Evolutionary conservation across 2,888 invertebrate species (phyloP).

Genomic region (Apotomis capreana): DNA sequence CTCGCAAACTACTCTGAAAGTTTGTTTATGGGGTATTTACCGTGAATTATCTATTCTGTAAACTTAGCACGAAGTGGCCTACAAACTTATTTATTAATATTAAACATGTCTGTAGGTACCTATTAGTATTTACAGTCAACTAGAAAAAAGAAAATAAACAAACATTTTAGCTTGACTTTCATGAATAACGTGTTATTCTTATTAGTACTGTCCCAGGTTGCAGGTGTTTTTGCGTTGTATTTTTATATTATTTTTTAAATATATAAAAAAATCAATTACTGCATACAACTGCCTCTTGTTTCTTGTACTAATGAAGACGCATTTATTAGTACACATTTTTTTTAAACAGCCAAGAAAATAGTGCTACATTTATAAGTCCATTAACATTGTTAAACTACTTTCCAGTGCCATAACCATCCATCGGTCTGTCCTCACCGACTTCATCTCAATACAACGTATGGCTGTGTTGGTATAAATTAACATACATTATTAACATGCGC

Average conservation of each 20-base stretch:
- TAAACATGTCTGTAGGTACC: background rate
- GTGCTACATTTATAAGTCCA: background rate
- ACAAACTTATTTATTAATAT: conserved; percentile 13
- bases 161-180: no score
- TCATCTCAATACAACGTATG: background rate
- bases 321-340: background rate
- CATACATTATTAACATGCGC: conserved; percentile 6
- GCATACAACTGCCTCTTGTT: no score
- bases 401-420: background rate
- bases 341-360: background rate
- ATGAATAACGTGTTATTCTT: no score
- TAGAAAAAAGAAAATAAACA: background rate
- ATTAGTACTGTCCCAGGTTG: no score
- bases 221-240: no score
- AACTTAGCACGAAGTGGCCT: conserved; percentile 11
- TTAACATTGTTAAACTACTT: background rate
- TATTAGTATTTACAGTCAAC: background rate
- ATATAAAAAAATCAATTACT: no score
- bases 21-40: conserved; percentile 27
- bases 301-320: background rate
- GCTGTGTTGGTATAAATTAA: background rate
- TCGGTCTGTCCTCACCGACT: background rate
- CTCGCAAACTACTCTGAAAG: conserved; percentile 5
- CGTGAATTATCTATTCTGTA: conserved; percentile 26
- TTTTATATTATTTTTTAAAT: no score